Percentiles rank a stretch among this genome's conserved stretches.
Conservation (phyloP, 30 jellyfish, hydroid and myxozoan genomes). For the Clytia hemisphaerica region DNA sequence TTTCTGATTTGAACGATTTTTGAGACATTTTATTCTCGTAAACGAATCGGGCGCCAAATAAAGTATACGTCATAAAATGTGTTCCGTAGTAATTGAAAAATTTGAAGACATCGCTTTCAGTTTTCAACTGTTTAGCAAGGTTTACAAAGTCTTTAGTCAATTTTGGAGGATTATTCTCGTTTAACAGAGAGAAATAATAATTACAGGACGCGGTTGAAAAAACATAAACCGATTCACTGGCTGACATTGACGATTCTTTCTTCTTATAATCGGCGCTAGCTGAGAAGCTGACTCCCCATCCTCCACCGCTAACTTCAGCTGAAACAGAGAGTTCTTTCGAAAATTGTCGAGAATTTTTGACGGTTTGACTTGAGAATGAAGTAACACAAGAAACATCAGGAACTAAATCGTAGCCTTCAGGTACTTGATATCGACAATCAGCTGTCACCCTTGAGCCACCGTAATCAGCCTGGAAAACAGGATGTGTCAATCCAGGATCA, state of each 20-base stretch:
- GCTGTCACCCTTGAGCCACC: constrained; percentile 20
- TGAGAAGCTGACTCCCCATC: constrained; percentile 55
- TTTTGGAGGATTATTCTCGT: constrained; percentile 40
- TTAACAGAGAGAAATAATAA: constrained; percentile 43
- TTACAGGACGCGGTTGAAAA: constrained; percentile 46
- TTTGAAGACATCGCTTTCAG: constrained; percentile 10
- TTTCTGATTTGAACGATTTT: not conserved
- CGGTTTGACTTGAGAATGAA: constrained; percentile 32
- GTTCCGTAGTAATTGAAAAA: constrained; percentile 49
- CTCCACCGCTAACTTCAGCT: constrained; percentile 44
- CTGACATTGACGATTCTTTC: constrained; percentile 29
- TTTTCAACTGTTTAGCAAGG: constrained; percentile 7
- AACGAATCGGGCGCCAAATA: constrained; percentile 51
- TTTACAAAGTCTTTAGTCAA: constrained; percentile 23
- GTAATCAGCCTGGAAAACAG: constrained; percentile 43
- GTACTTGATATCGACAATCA: constrained; percentile 45
- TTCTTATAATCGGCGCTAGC: constrained; percentile 37
- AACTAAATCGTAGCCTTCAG: constrained; percentile 39
- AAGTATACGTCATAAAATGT: constrained; percentile 29
- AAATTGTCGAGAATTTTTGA: constrained; percentile 34
- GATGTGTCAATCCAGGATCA: constrained; percentile 62
- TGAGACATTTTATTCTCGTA: constrained; percentile 47
- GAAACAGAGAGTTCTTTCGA: constrained; percentile 19
- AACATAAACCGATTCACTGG: constrained; percentile 33
- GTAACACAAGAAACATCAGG: constrained; percentile 60